These are phyloP conservation scores for Setophaga kirtlandii DNA, from an alignment of 2,113 vertebrate species.

Conservation along the genomic window DNA sequence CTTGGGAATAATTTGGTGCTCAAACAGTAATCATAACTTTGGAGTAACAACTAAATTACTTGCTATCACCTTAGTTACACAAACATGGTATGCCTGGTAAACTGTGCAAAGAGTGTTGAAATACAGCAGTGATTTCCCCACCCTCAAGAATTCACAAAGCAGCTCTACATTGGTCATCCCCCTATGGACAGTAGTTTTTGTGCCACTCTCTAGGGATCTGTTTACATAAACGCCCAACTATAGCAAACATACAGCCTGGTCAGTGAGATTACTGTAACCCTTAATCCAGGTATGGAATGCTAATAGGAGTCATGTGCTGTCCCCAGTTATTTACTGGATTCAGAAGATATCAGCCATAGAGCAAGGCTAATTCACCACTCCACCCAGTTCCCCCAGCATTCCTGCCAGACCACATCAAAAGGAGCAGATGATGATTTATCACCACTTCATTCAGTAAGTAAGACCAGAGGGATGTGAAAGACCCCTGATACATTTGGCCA, in stretches of 20 bases:
- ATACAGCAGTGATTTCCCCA: neutral
- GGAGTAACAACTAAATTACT: slow-evolving; percentile 12
- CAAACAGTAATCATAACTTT: neutral
- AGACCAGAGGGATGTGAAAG: neutral
- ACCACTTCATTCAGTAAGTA: neutral
- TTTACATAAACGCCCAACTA: neutral
- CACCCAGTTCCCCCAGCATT: neutral
- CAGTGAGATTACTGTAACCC: neutral
- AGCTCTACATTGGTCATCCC: neutral
- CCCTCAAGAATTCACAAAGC: neutral
- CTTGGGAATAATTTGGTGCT: neutral
- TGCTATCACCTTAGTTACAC: neutral
- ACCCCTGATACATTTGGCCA: neutral
- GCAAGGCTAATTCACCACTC: neutral
- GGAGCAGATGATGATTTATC: neutral
- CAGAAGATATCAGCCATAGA: neutral
- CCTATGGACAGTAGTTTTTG: neutral
- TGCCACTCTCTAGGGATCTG: neutral
- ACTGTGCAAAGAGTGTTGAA: neutral
- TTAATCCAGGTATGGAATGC: neutral
- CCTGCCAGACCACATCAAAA: neutral
- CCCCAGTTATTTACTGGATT: neutral
- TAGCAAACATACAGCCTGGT: neutral
- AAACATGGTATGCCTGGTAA: neutral
- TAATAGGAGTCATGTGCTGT: slow-evolving; percentile 12